Evolutionary conservation across 2,797 vertebrate genomes (phyloP).

Genomic region (Cossypha caffra): DNA sequence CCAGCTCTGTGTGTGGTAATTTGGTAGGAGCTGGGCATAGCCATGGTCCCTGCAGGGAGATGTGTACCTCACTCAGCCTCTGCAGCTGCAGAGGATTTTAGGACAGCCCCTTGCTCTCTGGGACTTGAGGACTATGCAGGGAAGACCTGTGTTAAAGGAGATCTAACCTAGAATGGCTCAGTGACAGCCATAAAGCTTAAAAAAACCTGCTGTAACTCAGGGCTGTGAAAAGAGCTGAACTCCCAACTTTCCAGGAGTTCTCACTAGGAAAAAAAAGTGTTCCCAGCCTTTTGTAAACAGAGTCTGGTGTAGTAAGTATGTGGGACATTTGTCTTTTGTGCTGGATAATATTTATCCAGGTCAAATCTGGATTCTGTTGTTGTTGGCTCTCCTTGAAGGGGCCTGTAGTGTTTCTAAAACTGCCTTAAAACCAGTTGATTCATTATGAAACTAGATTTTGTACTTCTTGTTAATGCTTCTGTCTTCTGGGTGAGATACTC

Average conservation of each 20-base stretch:
- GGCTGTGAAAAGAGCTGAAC: not conserved
- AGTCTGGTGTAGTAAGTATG: not conserved
- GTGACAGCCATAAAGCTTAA: not conserved
- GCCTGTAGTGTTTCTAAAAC: not conserved
- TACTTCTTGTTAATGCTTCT: slow-evolving; percentile 37
- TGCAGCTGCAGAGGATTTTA: not conserved
- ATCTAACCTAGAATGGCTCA: not conserved
- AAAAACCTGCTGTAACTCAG: not conserved
- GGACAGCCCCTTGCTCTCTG: not conserved
- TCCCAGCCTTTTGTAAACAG: not conserved
- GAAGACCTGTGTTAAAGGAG: not conserved
- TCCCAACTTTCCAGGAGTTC: not conserved
- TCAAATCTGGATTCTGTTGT: not conserved
- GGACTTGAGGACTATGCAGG: not conserved
- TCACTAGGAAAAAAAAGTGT: not conserved
- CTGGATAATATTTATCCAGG: not conserved
- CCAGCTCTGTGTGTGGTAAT: not conserved
- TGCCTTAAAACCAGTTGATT: not conserved
- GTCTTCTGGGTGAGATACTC: not conserved
- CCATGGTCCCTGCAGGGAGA: not conserved
- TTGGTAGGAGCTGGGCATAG: not conserved
- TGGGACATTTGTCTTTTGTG: not conserved
- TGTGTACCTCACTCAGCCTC: not conserved
- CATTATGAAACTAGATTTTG: not conserved
- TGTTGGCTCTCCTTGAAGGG: not conserved